Evolutionary conservation across 2,113 vertebrate species (phyloP), one percentile per base, ranked within the genome.

Genomic region (Acinonyx jubatus): DNA sequence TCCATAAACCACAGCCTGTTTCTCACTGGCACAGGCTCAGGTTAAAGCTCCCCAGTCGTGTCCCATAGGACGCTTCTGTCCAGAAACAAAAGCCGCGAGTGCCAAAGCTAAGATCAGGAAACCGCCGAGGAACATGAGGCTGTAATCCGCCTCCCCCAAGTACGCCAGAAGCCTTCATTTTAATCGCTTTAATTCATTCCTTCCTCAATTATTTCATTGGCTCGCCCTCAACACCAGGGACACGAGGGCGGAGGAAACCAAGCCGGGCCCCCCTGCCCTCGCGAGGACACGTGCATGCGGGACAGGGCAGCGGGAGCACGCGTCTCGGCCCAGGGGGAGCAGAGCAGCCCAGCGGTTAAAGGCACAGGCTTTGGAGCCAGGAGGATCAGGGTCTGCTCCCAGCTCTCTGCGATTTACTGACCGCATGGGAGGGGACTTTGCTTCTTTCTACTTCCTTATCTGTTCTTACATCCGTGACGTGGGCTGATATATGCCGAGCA

Each of bases 301-400:
- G n/a, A n/a, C 0, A 0, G 16, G 11, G 25, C 50, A 21, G 21
- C 0, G 29, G 33, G 6, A 3, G 4, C 23, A 10, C 0, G 25
- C 0, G 7, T 57, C 84, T 97, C 66, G 19, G 80, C 73, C 85
- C 21, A 7, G 61, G 36, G 25, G 15, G 79, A 73, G 71, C 27
- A 3, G 1, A n/a, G 36, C 10, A 29, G 57, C 33, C 38, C 9
- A 5, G 50, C 1, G 45, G 41, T 19, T 57, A 31, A 55, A 50
- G n/a, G 52, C 76, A 63, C 41, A 85, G 73, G 66, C 38, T 78
- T 29, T 23, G 23, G 52, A 55, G 81, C 36, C 29, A n/a, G 29
- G 83, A 1, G 4, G 57, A 7, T 21, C 18, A 4, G 38, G 29
- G 31, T 74, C 36, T 38, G 41, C 25, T 5, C 23, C 63, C 11